These are phyloP conservation scores for Lypha dubia DNA, from an alignment of 2,888 invertebrate species.

Conservation along the genomic window DNA sequence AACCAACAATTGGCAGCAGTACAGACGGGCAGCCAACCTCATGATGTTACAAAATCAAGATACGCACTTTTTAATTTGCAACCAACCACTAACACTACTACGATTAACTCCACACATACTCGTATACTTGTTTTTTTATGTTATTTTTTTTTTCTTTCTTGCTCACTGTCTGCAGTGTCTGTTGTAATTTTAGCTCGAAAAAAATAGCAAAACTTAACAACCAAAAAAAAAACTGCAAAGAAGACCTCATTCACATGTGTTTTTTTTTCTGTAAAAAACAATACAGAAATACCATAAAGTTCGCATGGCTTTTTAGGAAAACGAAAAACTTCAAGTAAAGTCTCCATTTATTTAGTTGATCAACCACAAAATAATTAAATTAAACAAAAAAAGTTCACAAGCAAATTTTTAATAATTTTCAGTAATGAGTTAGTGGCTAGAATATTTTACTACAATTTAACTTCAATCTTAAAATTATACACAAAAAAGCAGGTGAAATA, in stretches of 20 bases:
- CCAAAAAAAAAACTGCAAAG: conserved; percentile 10
- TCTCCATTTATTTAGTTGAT: background rate
- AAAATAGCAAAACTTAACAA: conserved; percentile 1
- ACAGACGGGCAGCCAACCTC: conserved; percentile 13
- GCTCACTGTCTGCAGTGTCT: background rate
- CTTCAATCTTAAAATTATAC: too few species aligned
- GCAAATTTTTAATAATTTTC: conserved; percentile 3
- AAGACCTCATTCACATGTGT: conserved; percentile 71
- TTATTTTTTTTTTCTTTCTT: conserved; percentile 20
- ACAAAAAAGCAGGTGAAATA: too few species aligned
- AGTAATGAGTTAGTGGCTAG: too few species aligned
- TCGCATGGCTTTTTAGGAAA: conserved; percentile 40
- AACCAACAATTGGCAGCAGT: conserved; percentile 22
- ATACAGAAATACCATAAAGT: conserved; percentile 48
- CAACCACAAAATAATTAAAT: background rate
- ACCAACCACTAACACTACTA: conserved; percentile 44
- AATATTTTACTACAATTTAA: too few species aligned
- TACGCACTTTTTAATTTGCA: conserved; percentile 72
- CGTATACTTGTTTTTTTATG: too few species aligned
- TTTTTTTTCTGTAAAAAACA: conserved; percentile 28
- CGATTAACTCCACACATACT: conserved; percentile 18
- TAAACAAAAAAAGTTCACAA: conserved; percentile 19
- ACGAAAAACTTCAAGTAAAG: conserved; percentile 6
- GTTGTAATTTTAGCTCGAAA: conserved; percentile 1
- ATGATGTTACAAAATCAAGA: conserved; percentile 70